Evolutionary conservation across 2,113 vertebrate species (phyloP).

Genomic region (Myodes glareolus): DNA sequence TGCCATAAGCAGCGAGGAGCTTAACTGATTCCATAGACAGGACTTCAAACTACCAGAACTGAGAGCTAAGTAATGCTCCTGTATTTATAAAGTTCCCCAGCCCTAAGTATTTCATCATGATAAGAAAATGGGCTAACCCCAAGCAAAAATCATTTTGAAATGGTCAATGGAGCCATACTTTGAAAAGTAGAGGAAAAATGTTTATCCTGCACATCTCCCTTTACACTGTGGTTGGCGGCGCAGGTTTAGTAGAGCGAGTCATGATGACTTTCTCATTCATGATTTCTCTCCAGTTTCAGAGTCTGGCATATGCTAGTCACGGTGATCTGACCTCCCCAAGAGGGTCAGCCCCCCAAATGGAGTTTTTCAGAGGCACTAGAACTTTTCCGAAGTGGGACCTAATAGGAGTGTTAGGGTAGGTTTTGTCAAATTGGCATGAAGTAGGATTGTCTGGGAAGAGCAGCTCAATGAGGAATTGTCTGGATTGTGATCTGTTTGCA

Average conservation of each 20-base stretch:
- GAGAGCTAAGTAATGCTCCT: background rate
- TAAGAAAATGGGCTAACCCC: background rate
- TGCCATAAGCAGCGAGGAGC: background rate
- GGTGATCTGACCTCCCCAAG: background rate
- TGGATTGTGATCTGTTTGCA: background rate
- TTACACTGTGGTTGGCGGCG: background rate
- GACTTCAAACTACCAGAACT: too few relatives aligned
- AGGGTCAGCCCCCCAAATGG: background rate
- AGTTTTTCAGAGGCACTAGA: background rate
- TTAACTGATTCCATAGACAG: background rate
- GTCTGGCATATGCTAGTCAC: background rate
- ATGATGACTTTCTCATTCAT: background rate
- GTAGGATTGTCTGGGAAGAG: background rate
- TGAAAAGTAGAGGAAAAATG: background rate
- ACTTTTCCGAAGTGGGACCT: background rate
- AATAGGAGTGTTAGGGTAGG: background rate
- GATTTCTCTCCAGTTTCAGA: background rate
- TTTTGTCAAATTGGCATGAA: background rate
- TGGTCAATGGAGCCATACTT: background rate
- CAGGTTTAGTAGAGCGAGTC: background rate
- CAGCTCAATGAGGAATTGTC: background rate
- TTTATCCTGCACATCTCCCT: background rate
- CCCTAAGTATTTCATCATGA: background rate
- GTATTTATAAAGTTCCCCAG: background rate
- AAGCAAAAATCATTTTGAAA: slow-evolving; percentile 1